Conservation (phyloP, 2,113 vertebrate genomes). For the Nibea coibor region DNA sequence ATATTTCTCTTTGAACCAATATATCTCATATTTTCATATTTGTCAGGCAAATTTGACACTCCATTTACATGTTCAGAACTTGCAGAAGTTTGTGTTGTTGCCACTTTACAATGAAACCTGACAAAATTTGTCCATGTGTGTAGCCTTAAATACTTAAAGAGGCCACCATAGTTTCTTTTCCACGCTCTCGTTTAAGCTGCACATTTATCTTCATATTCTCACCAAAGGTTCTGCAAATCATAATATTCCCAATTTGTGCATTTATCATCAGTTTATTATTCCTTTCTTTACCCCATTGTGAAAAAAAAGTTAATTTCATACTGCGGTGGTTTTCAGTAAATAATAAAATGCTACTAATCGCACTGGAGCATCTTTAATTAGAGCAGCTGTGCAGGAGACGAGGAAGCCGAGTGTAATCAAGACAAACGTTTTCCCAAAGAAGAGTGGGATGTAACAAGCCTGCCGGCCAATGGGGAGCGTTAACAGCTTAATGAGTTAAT, state of each 20-base stretch:
- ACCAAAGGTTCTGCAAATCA: neutral
- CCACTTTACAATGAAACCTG: neutral
- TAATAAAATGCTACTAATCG: conserved; percentile 30
- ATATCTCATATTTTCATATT: too few relatives aligned
- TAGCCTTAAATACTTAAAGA: too few relatives aligned
- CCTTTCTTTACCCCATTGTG: neutral
- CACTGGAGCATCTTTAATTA: conserved; percentile 49
- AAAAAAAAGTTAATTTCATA: conserved; percentile 42
- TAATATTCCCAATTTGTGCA: conserved; percentile 4
- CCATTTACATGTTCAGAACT: neutral
- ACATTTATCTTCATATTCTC: conserved; percentile 30
- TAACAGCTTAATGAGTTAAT: neutral
- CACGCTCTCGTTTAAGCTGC: neutral
- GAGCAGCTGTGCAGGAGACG: conserved; percentile 13
- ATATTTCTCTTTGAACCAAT: too few relatives aligned
- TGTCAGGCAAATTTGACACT: neutral
- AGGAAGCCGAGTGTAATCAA: conserved; percentile 22
- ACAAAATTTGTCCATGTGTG: neutral
- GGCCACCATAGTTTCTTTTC: too few relatives aligned
- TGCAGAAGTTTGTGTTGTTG: too few relatives aligned
- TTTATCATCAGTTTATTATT: neutral
- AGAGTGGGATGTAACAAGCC: neutral
- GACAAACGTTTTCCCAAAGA: conserved; percentile 31
- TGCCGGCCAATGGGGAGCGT: neutral
- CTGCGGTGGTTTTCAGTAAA: conserved; percentile 21